These are phyloP conservation scores for Ganaspis sp. DNA, from an alignment of 1,140 invertebrate species.

Conservation along the genomic window DNA sequence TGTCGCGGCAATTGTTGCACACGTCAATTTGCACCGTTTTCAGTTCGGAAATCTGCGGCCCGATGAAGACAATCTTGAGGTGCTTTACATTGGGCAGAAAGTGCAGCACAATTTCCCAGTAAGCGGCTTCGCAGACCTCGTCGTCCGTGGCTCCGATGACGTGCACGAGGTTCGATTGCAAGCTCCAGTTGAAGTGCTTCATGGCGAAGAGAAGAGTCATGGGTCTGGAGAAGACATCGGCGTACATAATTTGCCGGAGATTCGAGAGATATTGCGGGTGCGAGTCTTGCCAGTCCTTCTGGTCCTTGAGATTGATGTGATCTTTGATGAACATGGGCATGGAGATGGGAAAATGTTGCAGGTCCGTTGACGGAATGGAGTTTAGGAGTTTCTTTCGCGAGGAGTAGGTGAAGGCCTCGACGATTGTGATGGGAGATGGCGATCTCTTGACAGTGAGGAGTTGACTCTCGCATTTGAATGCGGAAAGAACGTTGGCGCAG, in stretches of 20 bases:
- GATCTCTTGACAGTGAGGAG: not conserved
- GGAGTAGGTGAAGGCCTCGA: not conserved
- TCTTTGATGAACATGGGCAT: not conserved
- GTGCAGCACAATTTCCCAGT: not conserved
- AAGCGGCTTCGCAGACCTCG: not conserved
- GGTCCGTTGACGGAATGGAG: not conserved
- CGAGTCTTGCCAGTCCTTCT: not conserved
- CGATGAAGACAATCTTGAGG: not conserved
- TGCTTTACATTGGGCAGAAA: not conserved
- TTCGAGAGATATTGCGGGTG: too few relatives aligned
- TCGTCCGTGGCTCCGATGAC: not conserved
- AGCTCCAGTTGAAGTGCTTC: too few relatives aligned
- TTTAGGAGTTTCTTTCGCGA: not conserved
- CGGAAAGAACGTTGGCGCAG: not conserved
- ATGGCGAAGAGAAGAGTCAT: too few relatives aligned
- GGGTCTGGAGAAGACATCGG: too few relatives aligned
- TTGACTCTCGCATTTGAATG: not conserved
- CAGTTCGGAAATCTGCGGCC: not conserved
- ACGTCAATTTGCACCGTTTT: not conserved
- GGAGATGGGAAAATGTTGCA: not conserved
- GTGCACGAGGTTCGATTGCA: not conserved
- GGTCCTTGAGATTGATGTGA: not conserved
- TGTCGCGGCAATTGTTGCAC: not conserved
- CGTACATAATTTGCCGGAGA: too few relatives aligned
- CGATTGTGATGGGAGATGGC: not conserved